phyloP scores from a whole-genome alignment of 2,113 vertebrate species.

The Oreotrochilus melanogaster region DNA sequence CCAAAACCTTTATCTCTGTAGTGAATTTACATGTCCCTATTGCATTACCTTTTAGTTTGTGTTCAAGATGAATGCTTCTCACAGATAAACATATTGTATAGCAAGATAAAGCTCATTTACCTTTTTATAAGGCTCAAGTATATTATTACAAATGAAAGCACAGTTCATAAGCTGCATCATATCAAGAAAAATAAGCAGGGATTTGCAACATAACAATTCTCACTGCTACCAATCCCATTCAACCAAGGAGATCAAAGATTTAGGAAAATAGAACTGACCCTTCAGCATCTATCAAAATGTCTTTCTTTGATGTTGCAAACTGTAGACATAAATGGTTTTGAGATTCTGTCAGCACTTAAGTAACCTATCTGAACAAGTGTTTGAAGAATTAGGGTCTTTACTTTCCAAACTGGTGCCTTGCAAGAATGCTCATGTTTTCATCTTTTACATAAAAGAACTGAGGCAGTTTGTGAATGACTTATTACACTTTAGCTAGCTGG shows the following conservation, averaged over 20 bases:
- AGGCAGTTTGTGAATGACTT: neutral
- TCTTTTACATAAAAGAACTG: neutral
- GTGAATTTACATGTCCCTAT: neutral
- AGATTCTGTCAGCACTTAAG: neutral
- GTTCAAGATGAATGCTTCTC: neutral
- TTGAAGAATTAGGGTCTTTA: neutral
- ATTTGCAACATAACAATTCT: neutral
- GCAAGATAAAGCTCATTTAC: neutral
- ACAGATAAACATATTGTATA: constrained; percentile 1
- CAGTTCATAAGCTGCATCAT: neutral
- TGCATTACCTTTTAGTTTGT: neutral
- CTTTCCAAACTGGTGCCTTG: neutral
- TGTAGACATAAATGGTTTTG: neutral
- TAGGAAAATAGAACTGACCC: neutral
- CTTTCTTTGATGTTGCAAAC: neutral
- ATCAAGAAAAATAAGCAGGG: neutral
- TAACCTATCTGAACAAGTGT: neutral
- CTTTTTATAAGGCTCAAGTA: neutral
- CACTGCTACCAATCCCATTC: neutral
- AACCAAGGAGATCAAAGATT: constrained; percentile 1
- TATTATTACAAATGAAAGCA: neutral
- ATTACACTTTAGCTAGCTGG: neutral
- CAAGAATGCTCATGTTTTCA: neutral
- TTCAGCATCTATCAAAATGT: neutral
- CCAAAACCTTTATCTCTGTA: constrained; percentile 7